Evolutionary conservation across 2,797 vertebrate species (phyloP), one percentile per base, ranked within the genome.

Genomic region (Gastrophryne carolinensis): DNA sequence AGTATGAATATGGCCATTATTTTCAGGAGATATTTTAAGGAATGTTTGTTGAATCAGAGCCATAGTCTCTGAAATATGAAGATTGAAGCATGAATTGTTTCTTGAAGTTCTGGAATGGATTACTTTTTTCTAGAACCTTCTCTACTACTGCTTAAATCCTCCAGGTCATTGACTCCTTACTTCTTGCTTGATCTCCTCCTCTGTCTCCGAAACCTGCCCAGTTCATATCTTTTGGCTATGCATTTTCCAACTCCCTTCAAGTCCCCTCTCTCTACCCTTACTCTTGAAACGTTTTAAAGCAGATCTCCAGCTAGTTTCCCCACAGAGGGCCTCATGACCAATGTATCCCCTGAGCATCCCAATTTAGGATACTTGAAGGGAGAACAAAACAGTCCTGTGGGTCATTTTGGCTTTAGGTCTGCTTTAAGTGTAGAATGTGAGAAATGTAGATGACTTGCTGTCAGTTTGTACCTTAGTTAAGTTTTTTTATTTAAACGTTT

Each of bases 361-460:
- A n/a, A n/a, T n/a, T n/a, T n/a, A n/a, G n/a, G n/a, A n/a, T n/a
- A n/a, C n/a, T n/a, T n/a, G n/a, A n/a, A n/a, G n/a, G n/a, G n/a
- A n/a, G n/a, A n/a, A n/a, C n/a, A n/a, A n/a, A n/a, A n/a, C n/a
- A n/a, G n/a, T n/a, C n/a, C n/a, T n/a, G n/a, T n/a, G n/a, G n/a
- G n/a, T n/a, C n/a, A n/a, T n/a, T n/a, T n/a, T n/a, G n/a, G n/a
- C n/a, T n/a, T n/a, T n/a, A n/a, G n/a, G n/a, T n/a, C n/a, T n/a
- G n/a, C n/a, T n/a, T n/a, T 75, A 69, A 82, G 83, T 82, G 88
- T 85, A 75, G 82, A 84, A 57, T 87, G 84, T 21, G 80, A 76
- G 89, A 84, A 85, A 83, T 84, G 78, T 83, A 58, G 67, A 84
- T 80, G 79, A 87, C 83, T 82, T 90, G 87, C 83, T 62, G 68